These are phyloP conservation scores for Drosophila ananassae DNA, from an alignment of 1,140 invertebrate genomes.

Conservation along the genomic window DNA sequence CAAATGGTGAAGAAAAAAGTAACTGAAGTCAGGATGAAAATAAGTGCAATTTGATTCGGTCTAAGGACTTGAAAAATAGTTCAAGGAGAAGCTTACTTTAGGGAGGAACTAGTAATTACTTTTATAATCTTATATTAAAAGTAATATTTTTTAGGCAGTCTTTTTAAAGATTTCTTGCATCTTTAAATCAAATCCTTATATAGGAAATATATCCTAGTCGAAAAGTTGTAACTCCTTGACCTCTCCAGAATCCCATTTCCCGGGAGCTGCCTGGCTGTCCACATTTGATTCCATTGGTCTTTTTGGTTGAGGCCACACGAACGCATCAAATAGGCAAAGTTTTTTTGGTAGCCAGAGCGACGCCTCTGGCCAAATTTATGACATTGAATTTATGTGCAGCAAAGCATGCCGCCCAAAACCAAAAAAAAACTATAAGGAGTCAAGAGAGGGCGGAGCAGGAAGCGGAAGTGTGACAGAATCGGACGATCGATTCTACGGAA, in stretches of 20 bases:
- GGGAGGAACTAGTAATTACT: not conserved
- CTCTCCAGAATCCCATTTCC: not conserved
- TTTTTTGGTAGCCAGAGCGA: constrained; percentile 59
- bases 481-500: constrained; percentile 18
- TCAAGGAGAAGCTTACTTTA: not conserved
- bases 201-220: not conserved
- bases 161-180: too few species aligned
- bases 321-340: constrained; percentile 72
- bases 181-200: not conserved
- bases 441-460: constrained; percentile 19
- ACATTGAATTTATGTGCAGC: constrained; percentile 73
- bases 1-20: constrained; percentile 12
- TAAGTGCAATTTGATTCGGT: constrained; percentile 50
- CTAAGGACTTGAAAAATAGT: constrained; percentile 29
- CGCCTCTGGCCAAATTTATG: constrained; percentile 73
- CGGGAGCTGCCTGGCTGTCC: not conserved
- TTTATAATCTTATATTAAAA: not conserved
- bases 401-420: constrained; percentile 50
- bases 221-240: not conserved
- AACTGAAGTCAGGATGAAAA: constrained; percentile 27
- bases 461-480: constrained; percentile 5
- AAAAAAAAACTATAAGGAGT: not conserved
- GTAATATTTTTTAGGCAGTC: not conserved
- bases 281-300: constrained; percentile 35
- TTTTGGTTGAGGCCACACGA: constrained; percentile 41